Base-by-base conservation (phyloP, 2,888 invertebrate species). In the Trichopria drosophilae region DNA sequence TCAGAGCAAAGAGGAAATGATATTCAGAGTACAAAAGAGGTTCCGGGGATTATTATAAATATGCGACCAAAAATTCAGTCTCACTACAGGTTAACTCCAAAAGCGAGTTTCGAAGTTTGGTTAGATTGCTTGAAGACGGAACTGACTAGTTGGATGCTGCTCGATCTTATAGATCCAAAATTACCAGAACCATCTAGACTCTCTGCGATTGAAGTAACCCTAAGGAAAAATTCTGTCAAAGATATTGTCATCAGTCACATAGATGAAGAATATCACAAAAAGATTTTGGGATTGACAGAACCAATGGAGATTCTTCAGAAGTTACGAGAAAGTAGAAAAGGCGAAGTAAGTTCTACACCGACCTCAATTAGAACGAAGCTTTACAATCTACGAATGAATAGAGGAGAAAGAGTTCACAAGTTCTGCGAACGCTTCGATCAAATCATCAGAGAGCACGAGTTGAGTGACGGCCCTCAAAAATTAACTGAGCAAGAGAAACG, bases 151-250 rank as follows among this genome's bases (percentile, higher is more conserved):
- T 53, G 53, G 51, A 4, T 29, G 16, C 10, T 58, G 9, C 36
- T 55, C 5, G 28, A 55, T 36, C 18, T 58, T 19, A 47, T 55
- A 12, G 53, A 55, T 39, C n/a, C 52, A 5, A 42, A 45, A 36
- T 15, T 44, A 12, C 19, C 36, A 7, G 45, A 40, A 44, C 54
- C 54, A 34, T 13, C 28, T 10, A 43, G 46, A 18, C 15, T 58
- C 13, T 40, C 51, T 20, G 52, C 35, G 9, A 6, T 16, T 9
- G 47, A 47, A 7, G 1, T 18, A 1, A 39, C 2, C 12, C 6
- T 53, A 24, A 55, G 53, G 9, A 44, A 57, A 28, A 57, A 55
- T 24, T 55, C 55, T 2, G 54, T 59, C 6, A 59, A 59, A 37
- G 58, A 54, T 16, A 58, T 55, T 1, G 50, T 53, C 10, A 44